Evolutionary conservation across 2,888 invertebrate species (phyloP).

Genomic region (Morpho achilles): DNA sequence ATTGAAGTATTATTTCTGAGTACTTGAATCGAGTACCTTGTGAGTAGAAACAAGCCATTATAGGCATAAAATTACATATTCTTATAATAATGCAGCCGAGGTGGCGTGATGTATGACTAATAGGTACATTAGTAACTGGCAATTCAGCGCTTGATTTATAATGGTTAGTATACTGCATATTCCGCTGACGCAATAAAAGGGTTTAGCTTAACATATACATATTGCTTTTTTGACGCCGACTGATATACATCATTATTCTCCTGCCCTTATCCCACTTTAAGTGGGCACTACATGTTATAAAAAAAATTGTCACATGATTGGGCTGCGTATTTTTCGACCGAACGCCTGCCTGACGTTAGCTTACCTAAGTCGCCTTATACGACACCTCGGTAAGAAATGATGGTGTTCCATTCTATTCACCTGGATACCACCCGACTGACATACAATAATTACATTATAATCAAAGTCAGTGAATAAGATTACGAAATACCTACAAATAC

Average conservation of each 20-base stretch:
- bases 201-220: background rate
- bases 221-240: background rate
- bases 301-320: too few relatives aligned
- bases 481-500: background rate
- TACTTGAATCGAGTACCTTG: background rate
- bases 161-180: conserved; percentile 14
- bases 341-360: too few relatives aligned
- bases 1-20: background rate
- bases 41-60: too few relatives aligned
- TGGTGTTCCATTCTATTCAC: too few relatives aligned
- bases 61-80: conserved; percentile 15
- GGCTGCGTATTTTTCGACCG: too few relatives aligned
- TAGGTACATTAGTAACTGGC: conserved; percentile 25
- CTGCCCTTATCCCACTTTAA: too few relatives aligned
- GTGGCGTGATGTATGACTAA: conserved; percentile 40
- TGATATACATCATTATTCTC: background rate
- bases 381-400: too few relatives aligned
- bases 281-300: too few relatives aligned
- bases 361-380: too few relatives aligned
- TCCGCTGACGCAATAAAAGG: background rate
- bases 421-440: too few relatives aligned
- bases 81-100: conserved; percentile 22
- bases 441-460: background rate
- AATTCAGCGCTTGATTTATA: conserved; percentile 21
- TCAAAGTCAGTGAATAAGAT: background rate